phyloP scores from a whole-genome alignment of 2,113 vertebrate species.

The Barnardius zonarius region DNA sequence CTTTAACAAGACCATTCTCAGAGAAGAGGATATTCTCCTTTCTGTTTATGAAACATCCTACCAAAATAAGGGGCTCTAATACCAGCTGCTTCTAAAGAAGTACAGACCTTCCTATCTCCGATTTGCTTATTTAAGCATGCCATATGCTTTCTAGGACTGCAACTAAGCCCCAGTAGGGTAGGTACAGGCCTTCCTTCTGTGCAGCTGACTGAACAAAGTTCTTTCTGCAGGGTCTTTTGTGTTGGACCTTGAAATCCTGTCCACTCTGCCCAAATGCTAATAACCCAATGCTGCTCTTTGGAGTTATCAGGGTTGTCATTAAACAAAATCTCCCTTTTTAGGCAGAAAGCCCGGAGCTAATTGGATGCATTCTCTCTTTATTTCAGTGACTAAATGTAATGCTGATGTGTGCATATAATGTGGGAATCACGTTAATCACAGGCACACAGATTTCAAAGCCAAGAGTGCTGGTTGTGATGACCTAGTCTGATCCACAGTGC shows the following conservation, averaged over 20 bases:
- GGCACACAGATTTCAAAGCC: slow-evolving; percentile 59
- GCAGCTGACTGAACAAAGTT: neutral
- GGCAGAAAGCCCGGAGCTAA: slow-evolving; percentile 65
- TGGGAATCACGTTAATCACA: slow-evolving; percentile 65
- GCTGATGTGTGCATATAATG: slow-evolving; percentile 69
- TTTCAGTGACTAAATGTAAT: slow-evolving; percentile 59
- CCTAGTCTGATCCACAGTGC: slow-evolving; percentile 27
- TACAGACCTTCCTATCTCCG: neutral
- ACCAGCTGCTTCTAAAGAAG: neutral
- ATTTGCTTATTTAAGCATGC: neutral
- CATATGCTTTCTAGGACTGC: neutral
- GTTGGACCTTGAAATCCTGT: slow-evolving; percentile 2
- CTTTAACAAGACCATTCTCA: neutral
- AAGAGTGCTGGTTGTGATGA: slow-evolving; percentile 57
- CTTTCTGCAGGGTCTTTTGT: slow-evolving; percentile 28
- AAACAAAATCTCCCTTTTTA: slow-evolving; percentile 56
- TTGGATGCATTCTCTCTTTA: slow-evolving; percentile 58
- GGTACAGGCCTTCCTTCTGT: neutral
- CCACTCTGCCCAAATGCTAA: slow-evolving; percentile 16
- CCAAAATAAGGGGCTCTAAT: neutral
- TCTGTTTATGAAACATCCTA: neutral
- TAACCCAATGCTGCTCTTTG: neutral
- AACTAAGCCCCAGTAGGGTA: neutral
- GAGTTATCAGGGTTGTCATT: slow-evolving; percentile 4
- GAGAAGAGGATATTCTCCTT: neutral